Percentiles rank a stretch among this genome's conserved stretches.
Conservation (phyloP, 2,113 vertebrate genomes). For the Caranx melampygus region DNA sequence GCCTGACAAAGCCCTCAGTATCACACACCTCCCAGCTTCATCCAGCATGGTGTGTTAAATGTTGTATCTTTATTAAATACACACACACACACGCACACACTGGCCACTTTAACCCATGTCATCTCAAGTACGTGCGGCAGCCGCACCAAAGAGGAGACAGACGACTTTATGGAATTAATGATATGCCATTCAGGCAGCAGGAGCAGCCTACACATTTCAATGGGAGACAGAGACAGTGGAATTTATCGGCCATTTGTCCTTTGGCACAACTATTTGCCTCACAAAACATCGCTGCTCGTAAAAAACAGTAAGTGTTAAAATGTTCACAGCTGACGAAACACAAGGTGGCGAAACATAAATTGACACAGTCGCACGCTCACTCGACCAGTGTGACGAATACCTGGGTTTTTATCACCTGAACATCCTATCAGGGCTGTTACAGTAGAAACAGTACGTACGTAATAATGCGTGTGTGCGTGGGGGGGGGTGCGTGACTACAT, state of each 20-base stretch:
- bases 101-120: not conserved
- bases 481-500: not conserved
- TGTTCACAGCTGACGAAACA: not conserved
- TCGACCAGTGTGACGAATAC: not conserved
- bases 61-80: not conserved
- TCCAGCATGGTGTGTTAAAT: not conserved
- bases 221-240: not conserved
- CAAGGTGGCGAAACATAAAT: not conserved
- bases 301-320: not conserved
- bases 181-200: not conserved
- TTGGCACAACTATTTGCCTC: too few relatives aligned
- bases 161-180: not conserved
- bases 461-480: not conserved
- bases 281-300: not conserved
- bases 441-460: not conserved
- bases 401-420: not conserved
- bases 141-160: not conserved
- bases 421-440: not conserved
- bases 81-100: not conserved
- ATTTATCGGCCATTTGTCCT: not conserved
- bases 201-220: not conserved
- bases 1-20: not conserved
- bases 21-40: conserved; percentile 4
- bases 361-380: not conserved
- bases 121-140: not conserved